Conservation (phyloP, 2,888 invertebrate species). For the Isotomurus palustris region DNA sequence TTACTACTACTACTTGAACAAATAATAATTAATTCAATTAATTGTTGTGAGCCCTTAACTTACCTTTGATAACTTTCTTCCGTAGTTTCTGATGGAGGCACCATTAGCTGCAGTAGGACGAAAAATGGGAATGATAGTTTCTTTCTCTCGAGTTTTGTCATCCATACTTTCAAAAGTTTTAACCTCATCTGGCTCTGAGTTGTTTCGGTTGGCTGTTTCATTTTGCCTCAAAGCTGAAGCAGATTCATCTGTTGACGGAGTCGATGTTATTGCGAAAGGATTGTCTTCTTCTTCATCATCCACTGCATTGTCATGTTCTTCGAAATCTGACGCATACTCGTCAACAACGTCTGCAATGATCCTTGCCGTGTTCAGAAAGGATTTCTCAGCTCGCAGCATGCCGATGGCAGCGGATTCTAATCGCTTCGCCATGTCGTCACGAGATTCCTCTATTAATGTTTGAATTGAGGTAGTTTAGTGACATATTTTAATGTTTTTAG, state of each 20-base stretch:
- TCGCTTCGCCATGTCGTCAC: conserved; percentile 10
- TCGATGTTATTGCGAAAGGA: neutral
- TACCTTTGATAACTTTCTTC: neutral
- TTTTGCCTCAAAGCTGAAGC: too few relatives aligned
- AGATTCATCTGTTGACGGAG: neutral
- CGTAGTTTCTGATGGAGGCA: neutral
- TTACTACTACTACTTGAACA: neutral
- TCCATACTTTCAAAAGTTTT: neutral
- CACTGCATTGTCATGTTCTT: conserved; percentile 15
- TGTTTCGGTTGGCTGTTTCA: too few relatives aligned
- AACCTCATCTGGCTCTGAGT: neutral
- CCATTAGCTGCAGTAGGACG: conserved; percentile 3
- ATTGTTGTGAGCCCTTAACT: neutral
- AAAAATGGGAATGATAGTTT: neutral
- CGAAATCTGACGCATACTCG: conserved; percentile 27
- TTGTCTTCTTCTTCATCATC: too few relatives aligned
- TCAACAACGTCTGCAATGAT: conserved; percentile 35
- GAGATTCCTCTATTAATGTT: neutral
- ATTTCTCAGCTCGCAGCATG: conserved; percentile 31
- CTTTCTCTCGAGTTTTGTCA: neutral
- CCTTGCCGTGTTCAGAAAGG: conserved; percentile 22
- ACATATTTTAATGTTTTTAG: too few relatives aligned
- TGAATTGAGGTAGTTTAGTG: too few relatives aligned
- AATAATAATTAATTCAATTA: neutral
- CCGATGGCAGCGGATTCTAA: conserved; percentile 21